Percentiles rank a stretch among this genome's conserved stretches.
phyloP scores from a whole-genome alignment of 2,888 invertebrate genomes.

The Stramonita haemastoma region DNA sequence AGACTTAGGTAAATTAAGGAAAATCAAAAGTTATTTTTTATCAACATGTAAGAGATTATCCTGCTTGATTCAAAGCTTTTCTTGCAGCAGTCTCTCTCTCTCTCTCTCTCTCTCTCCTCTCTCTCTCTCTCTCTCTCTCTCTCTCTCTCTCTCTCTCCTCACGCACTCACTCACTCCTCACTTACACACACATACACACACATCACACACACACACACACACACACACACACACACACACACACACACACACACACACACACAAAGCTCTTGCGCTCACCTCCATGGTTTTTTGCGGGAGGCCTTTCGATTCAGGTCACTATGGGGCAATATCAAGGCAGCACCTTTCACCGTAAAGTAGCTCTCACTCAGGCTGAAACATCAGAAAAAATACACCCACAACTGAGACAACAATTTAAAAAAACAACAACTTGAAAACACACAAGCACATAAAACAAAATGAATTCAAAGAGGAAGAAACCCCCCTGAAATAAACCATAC shows the following conservation, averaged over 20 bases:
- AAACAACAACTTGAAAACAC: background rate
- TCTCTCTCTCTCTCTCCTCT: too few species aligned
- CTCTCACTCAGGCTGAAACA: constrained; percentile 91
- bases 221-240: too few species aligned
- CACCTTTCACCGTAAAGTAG: constrained; percentile 97
- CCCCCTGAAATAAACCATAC: too few species aligned
- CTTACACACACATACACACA: constrained; percentile 13
- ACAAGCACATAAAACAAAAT: too few species aligned
- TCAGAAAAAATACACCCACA: background rate
- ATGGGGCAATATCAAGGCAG: constrained; percentile 92
- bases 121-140: background rate
- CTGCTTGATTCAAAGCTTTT: too few species aligned
- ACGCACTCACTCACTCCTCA: background rate
- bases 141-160: background rate
- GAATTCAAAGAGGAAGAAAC: too few species aligned
- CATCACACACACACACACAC: background rate
- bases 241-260: background rate
- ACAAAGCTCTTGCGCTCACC: constrained; percentile 55
- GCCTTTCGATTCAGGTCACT: constrained; percentile 78
- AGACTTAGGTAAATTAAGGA: too few species aligned
- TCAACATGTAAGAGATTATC: too few species aligned
- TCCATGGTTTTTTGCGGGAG: constrained; percentile 72
- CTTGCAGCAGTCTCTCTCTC: too few species aligned
- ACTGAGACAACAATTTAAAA: background rate
- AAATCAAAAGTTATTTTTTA: too few species aligned